Evolutionary conservation across 2,113 vertebrate genomes (phyloP).

Genomic region (Terrapene triunguis): DNA sequence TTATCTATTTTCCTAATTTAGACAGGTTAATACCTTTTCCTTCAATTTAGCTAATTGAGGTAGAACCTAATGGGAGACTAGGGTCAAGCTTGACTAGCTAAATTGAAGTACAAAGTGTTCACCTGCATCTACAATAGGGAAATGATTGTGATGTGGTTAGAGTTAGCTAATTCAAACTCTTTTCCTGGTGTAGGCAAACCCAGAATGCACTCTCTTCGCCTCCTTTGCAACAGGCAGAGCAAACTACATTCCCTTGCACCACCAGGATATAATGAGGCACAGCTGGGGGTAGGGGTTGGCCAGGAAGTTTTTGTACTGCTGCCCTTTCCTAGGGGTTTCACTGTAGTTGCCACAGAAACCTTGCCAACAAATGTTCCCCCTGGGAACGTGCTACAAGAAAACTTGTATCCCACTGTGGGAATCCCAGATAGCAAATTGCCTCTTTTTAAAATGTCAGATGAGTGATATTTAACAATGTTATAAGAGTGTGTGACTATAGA

Average conservation of each 20-base stretch:
- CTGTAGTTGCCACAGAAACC: background rate
- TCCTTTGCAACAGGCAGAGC: background rate
- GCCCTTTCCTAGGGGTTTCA: background rate
- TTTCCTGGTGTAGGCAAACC: background rate
- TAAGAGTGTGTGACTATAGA: background rate
- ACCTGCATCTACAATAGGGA: rapidly evolving
- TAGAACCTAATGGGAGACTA: background rate
- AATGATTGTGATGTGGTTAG: background rate
- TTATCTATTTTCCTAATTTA: background rate
- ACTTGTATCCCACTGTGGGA: rapidly evolving
- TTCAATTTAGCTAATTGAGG: background rate
- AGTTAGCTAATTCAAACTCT: background rate
- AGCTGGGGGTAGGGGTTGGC: rapidly evolving
- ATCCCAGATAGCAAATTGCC: background rate
- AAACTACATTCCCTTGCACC: background rate
- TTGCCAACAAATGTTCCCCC: background rate
- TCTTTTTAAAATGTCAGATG: background rate
- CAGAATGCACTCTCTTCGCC: background rate
- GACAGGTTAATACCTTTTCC: background rate
- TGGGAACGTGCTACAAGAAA: background rate
- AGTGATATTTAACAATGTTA: background rate
- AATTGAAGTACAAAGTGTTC: background rate
- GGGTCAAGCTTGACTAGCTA: background rate
- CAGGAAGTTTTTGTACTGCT: background rate
- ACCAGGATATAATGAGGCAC: background rate